phyloP scores from a whole-genome alignment of 2,113 vertebrate genomes.

The Ardeotis arabs region DNA sequence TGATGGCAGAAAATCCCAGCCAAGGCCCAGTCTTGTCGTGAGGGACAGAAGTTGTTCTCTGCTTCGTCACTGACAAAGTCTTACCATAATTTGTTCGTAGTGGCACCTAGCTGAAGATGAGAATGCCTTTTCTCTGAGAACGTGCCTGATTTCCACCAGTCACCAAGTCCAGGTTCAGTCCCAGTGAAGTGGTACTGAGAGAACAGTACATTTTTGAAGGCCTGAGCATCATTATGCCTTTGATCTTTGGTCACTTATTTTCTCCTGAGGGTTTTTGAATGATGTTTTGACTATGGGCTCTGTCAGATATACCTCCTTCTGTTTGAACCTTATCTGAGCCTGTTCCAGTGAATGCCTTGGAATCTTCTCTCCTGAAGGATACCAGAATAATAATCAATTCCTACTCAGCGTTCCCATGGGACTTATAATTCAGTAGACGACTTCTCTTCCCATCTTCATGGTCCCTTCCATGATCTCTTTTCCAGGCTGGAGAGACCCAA shows the following conservation, averaged over 20 bases:
- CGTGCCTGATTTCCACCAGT: accelerated
- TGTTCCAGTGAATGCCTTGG: not conserved
- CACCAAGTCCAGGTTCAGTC: not conserved
- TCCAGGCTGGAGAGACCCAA: not conserved
- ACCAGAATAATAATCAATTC: not conserved
- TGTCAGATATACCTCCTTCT: not conserved
- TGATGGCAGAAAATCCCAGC: not conserved
- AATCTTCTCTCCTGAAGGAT: not conserved
- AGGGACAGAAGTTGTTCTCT: not conserved
- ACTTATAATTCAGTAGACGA: not conserved
- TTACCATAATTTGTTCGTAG: not conserved
- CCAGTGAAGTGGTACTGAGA: not conserved
- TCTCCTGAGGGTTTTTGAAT: not conserved
- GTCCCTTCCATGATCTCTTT: not conserved
- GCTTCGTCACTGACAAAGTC: not conserved
- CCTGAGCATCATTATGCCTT: not conserved
- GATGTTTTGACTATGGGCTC: accelerated
- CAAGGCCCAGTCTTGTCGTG: not conserved
- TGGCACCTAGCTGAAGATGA: not conserved
- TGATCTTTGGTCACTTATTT: not conserved
- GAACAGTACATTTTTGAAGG: not conserved
- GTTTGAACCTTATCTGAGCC: not conserved
- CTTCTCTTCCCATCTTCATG: not conserved
- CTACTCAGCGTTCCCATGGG: not conserved
- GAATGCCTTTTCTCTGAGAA: not conserved